A percentile compares a stretch with the other conserved stretches of the same genome.
These are phyloP conservation scores for Trogon melanurus DNA, from an alignment of 2,113 vertebrate genomes.

Conservation along the genomic window DNA sequence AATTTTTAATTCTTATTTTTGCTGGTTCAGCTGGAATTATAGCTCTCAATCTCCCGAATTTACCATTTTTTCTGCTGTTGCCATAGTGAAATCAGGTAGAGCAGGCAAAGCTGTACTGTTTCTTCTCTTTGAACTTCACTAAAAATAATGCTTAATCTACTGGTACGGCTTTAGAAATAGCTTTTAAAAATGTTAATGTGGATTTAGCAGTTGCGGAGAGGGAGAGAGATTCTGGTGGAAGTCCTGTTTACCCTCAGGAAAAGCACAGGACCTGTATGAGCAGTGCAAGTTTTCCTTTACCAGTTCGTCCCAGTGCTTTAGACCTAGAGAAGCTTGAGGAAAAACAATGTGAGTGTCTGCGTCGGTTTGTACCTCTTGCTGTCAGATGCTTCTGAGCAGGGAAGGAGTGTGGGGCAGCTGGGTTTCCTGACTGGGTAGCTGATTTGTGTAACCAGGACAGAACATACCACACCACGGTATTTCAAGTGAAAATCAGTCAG, in stretches of 20 bases:
- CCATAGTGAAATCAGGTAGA: conserved; percentile 56
- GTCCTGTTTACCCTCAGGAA: background rate
- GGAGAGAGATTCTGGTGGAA: background rate
- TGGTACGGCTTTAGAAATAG: conserved; percentile 50
- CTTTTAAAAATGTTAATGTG: conserved; percentile 61
- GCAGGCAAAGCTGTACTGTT: conserved; percentile 15
- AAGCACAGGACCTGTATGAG: background rate
- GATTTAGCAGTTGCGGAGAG: conserved; percentile 27
- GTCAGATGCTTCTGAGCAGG: background rate
- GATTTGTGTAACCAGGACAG: background rate
- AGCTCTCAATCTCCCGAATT: conserved; percentile 53
- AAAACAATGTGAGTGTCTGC: background rate
- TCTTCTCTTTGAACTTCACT: conserved; percentile 61
- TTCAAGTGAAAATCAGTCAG: background rate
- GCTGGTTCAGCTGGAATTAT: conserved; percentile 48
- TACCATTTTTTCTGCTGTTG: conserved; percentile 38
- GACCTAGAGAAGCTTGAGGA: background rate
- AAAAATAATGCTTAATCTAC: conserved; percentile 71
- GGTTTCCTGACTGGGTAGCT: background rate
- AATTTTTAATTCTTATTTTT: conserved; percentile 62
- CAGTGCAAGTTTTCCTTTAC: background rate
- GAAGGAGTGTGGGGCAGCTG: background rate
- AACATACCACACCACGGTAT: background rate
- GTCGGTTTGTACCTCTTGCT: background rate
- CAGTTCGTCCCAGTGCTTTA: background rate